Evolutionary conservation across 2,888 invertebrate genomes (phyloP).

Genomic region (Rhamphomyia laevipes): DNA sequence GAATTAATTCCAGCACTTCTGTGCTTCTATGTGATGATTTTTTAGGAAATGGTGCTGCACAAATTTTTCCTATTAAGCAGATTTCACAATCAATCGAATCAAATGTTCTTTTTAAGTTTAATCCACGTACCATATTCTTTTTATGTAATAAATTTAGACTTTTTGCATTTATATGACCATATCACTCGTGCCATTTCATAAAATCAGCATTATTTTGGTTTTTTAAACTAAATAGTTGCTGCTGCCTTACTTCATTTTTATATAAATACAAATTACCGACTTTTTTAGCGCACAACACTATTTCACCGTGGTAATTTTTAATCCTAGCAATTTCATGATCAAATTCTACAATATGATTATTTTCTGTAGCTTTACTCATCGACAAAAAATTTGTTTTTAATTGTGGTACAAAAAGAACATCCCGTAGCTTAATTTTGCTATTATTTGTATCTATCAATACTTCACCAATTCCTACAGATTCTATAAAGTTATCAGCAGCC

Average conservation of each 20-base stretch:
- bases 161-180: constrained; percentile 2
- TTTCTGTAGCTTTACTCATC: constrained; percentile 4
- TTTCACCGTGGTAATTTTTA: constrained; percentile 2
- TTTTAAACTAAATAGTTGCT: constrained; percentile 2
- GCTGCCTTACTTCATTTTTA: neutral
- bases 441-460: neutral
- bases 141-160: neutral
- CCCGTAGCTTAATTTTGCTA: neutral
- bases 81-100: neutral
- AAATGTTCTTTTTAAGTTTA: neutral
- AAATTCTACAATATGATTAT: neutral
- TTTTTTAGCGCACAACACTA: neutral
- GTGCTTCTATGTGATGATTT: neutral
- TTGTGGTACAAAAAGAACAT: constrained; percentile 9
- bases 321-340: neutral
- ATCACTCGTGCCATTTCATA: neutral
- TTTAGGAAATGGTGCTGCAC: constrained; percentile 7
- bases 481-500: no score
- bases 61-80: constrained; percentile 7
- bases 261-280: neutral
- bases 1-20: constrained; percentile 5
- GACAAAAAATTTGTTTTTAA: constrained; percentile 8
- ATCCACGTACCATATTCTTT: neutral
- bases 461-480: neutral
- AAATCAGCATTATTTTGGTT: neutral